A percentile compares a stretch with the other conserved stretches of the same genome.
These are phyloP conservation scores for Actinemys pallida DNA, from an alignment of 2,113 vertebrate species.

Conservation along the genomic window DNA sequence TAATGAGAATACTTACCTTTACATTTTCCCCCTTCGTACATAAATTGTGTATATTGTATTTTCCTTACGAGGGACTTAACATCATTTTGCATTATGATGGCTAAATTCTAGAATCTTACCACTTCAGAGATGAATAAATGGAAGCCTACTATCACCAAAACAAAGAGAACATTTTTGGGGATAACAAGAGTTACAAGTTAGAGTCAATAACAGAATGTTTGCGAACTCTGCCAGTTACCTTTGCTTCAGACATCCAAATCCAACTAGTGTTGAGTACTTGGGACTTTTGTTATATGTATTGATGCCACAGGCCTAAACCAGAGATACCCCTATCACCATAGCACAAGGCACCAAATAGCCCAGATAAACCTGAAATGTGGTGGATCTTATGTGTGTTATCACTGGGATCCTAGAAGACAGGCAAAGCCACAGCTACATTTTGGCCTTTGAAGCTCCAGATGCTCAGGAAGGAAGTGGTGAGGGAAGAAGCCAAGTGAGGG, in stretches of 20 bases:
- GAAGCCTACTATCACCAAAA: slow-evolving; percentile 43
- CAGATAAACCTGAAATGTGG: neutral
- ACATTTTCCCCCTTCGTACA: slow-evolving; percentile 31
- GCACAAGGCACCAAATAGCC: neutral
- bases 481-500: neutral
- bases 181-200: neutral
- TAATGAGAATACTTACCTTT: slow-evolving; percentile 68
- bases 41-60: slow-evolving; percentile 68
- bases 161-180: slow-evolving; percentile 13
- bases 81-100: slow-evolving; percentile 64
- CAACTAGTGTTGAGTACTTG: neutral
- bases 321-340: neutral
- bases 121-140: slow-evolving; percentile 56
- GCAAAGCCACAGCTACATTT: neutral
- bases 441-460: neutral
- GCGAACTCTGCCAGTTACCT: neutral
- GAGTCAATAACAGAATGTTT: neutral
- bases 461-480: neutral
- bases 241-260: neutral
- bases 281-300: neutral
- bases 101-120: slow-evolving; percentile 58
- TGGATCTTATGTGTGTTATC: neutral
- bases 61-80: slow-evolving; percentile 71
- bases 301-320: neutral
- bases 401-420: neutral